These are phyloP conservation scores for Ptilorrhoa leucosticta DNA, from an alignment of 2,113 vertebrate species.

Conservation along the genomic window DNA sequence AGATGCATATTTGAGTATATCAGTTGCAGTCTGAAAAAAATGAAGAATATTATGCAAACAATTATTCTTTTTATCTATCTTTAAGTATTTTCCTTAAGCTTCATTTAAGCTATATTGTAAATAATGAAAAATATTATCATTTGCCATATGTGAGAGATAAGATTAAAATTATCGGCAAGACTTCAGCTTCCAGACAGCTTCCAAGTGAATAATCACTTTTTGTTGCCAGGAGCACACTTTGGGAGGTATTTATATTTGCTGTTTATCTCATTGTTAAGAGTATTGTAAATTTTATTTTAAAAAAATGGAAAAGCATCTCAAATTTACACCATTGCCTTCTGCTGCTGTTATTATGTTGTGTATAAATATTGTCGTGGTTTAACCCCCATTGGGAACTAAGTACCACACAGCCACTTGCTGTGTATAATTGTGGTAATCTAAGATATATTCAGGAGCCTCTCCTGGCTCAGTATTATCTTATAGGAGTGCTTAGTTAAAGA, in stretches of 20 bases:
- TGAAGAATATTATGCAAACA: not conserved
- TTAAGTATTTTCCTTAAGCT: not conserved
- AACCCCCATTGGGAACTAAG: not conserved
- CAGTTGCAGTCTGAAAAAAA: not conserved
- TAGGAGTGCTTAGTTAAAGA: not conserved
- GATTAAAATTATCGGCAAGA: constrained; percentile 3
- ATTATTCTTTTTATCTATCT: not conserved
- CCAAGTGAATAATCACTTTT: not conserved
- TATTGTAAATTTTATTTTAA: not conserved
- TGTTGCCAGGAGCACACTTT: not conserved
- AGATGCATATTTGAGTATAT: not conserved
- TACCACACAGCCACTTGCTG: not conserved
- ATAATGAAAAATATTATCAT: not conserved
- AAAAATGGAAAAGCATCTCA: not conserved
- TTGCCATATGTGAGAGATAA: not conserved
- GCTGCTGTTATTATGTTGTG: not conserved
- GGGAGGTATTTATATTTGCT: not conserved
- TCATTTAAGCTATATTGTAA: not conserved
- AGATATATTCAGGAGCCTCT: not conserved
- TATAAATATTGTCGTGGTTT: not conserved
- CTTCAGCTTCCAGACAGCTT: not conserved
- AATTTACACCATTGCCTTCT: not conserved
- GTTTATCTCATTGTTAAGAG: not conserved
- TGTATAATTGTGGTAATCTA: not conserved
- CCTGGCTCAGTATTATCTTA: not conserved